These are phyloP conservation scores for Aphelinus atriplicis DNA, from an alignment of 1,140 invertebrate genomes.

Conservation along the genomic window DNA sequence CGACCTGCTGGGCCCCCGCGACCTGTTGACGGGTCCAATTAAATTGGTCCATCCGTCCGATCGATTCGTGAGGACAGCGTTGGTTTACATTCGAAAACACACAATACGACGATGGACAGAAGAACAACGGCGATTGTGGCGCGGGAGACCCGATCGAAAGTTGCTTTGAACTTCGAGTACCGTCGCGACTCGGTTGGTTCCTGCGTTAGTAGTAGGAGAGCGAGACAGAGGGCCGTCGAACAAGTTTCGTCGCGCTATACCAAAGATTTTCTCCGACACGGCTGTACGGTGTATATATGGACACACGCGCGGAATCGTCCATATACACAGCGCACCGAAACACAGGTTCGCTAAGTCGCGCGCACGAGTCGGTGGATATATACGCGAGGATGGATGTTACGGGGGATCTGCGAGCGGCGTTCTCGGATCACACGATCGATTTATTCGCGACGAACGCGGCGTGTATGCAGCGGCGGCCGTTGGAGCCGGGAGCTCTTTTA, in stretches of 20 bases:
- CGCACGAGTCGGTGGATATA: not conserved
- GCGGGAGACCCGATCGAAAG: too few species aligned
- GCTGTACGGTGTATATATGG: slow-evolving; percentile 32
- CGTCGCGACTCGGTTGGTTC: not conserved
- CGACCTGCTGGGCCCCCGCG: too few species aligned
- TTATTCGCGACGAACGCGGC: slow-evolving; percentile 39
- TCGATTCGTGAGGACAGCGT: too few species aligned
- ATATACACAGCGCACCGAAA: too few species aligned
- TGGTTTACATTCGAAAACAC: too few species aligned
- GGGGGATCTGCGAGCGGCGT: not conserved
- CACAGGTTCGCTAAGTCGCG: not conserved
- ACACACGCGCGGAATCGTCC: slow-evolving; percentile 2
- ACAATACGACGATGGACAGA: too few species aligned
- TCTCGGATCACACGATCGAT: slow-evolving; percentile 41
- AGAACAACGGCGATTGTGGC: too few species aligned
- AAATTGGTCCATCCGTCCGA: too few species aligned
- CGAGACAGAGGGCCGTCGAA: slow-evolving; percentile 6
- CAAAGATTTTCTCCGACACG: too few species aligned
- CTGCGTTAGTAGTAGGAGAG: not conserved
- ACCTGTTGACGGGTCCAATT: too few species aligned
- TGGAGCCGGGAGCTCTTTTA: slow-evolving; percentile 4
- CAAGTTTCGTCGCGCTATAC: not conserved
- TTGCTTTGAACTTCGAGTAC: too few species aligned
- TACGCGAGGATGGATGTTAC: not conserved
- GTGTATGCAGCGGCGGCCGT: slow-evolving; percentile 24